phyloP scores from a whole-genome alignment of 2,888 invertebrate genomes.

The Acleris literana region DNA sequence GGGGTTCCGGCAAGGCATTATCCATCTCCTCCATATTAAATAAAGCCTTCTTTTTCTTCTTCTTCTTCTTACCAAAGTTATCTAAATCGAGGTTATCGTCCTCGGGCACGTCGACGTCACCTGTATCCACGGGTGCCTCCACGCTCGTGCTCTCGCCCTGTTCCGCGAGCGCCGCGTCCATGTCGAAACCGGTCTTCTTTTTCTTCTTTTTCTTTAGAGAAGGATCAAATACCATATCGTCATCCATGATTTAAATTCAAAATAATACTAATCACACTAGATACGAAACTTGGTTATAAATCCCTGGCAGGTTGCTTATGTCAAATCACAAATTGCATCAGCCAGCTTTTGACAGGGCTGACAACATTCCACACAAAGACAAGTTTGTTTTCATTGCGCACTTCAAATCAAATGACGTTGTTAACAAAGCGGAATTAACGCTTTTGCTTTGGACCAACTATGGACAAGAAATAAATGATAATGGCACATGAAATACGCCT shows the following conservation, averaged over 20 bases:
- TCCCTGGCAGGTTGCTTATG: slow-evolving; percentile 34
- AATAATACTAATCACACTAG: slow-evolving; percentile 26
- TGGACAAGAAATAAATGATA: neutral
- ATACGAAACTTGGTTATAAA: slow-evolving; percentile 35
- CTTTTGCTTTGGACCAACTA: too few relatives aligned
- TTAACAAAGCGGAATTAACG: too few relatives aligned
- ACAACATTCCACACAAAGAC: slow-evolving; percentile 31
- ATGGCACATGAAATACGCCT: slow-evolving; percentile 6
- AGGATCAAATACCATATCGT: slow-evolving; percentile 92
- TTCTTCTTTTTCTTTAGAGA: slow-evolving; percentile 97
- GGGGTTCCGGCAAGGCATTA: slow-evolving; percentile 88
- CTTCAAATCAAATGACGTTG: neutral
- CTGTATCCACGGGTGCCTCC: slow-evolving; percentile 79
- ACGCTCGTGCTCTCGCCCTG: slow-evolving; percentile 81
- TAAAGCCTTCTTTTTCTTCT: slow-evolving; percentile 94
- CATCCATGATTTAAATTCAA: slow-evolving; percentile 68
- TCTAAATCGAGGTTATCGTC: slow-evolving; percentile 92
- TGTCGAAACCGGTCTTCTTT: slow-evolving; percentile 96
- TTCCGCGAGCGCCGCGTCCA: slow-evolving; percentile 91
- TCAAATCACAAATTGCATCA: slow-evolving; percentile 37
- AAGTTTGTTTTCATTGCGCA: slow-evolving; percentile 29
- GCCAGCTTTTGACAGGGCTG: slow-evolving; percentile 34
- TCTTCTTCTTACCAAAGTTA: slow-evolving; percentile 93
- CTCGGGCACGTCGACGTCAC: slow-evolving; percentile 86
- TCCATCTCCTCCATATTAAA: slow-evolving; percentile 94